A percentile compares a stretch with the other conserved stretches of the same genome.
Evolutionary conservation across 2,797 vertebrate genomes (phyloP).

Genomic region (Chaenodraco wilsoni): DNA sequence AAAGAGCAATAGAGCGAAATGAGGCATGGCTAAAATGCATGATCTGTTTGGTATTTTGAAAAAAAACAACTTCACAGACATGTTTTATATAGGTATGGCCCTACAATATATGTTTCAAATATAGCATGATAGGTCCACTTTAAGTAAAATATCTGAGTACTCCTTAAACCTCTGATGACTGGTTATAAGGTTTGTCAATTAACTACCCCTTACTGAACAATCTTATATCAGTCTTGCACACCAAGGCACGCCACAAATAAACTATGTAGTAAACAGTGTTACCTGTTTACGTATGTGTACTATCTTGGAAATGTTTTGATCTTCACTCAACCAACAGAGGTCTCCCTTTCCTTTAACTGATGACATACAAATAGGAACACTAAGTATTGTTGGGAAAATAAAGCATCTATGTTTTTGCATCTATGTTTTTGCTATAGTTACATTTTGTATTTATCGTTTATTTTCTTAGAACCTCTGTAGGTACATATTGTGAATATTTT

Average conservation of each 20-base stretch:
- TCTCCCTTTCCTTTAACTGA: slow-evolving; percentile 27
- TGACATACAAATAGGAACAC: background rate
- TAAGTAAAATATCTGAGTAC: too few relatives aligned
- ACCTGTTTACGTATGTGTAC: too few relatives aligned
- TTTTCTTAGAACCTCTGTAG: background rate
- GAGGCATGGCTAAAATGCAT: too few relatives aligned
- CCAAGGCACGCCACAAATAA: background rate
- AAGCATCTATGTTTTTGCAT: background rate
- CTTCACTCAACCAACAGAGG: slow-evolving; percentile 52
- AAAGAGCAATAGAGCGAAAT: too few relatives aligned
- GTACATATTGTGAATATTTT: background rate
- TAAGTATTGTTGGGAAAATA: background rate
- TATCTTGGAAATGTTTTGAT: background rate
- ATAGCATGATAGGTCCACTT: too few relatives aligned
- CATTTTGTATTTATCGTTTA: background rate
- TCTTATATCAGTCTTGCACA: too few relatives aligned
- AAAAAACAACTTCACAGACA: too few relatives aligned
- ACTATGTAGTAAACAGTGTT: too few relatives aligned
- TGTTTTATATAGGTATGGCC: too few relatives aligned
- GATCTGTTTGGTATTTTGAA: too few relatives aligned
- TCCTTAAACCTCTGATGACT: too few relatives aligned
- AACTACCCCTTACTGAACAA: accelerated
- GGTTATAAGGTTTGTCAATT: background rate
- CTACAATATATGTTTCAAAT: too few relatives aligned
- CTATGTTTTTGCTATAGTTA: background rate